Evolutionary conservation across 2,113 vertebrate species (phyloP), one percentile per base, ranked within the genome.

Genomic region (Perccottus glenii): DNA sequence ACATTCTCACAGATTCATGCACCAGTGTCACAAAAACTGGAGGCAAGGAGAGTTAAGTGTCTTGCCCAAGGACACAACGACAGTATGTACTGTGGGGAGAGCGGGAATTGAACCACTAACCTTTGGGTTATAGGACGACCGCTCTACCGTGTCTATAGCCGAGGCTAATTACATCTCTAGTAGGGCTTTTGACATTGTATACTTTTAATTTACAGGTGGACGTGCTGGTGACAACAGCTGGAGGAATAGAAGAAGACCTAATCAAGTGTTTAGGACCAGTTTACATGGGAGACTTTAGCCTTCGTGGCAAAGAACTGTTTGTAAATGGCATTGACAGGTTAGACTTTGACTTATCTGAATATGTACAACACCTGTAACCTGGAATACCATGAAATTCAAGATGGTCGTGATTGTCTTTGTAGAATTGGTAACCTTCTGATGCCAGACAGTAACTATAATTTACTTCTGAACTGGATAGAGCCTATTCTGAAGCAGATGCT

Each of bases 381-480:
- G 19, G 3, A 27, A 40, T 40, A 40, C 38, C 8, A 40, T 40
- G 8, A 40, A 40, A 40, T 40, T 40, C 8, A 40, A 40, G 8
- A 40, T 40, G 38, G 38, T 40, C 1, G 5, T 40, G 43, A 7
- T 36, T 4, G 33, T 64, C n/a, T 44, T 3, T 78, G 11, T 68
- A 96, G 95, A 87, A 95, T 92, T 10, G 95, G 95, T 53, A 96
- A 96, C 81, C 85, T 94, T 11, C 75, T 96, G 78, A 94, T 96
- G 56, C 95, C 95, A 27, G 96, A 96, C 36, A 87, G 94, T 40
- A 96, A 96, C 67, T 96, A 95, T 80, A 93, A 92, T 83, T 91
- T 93, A 60, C 95, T 96, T 45, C 92, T 96, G 73, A 90, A 94
- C 58, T 96, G 95, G 95, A 55, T 96, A 47, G 94, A 90, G 89